Percentiles rank a stretch among this genome's conserved stretches.
Conservation (phyloP, 2,797 vertebrate species). For the Myiothlypis chrysogaster region DNA sequence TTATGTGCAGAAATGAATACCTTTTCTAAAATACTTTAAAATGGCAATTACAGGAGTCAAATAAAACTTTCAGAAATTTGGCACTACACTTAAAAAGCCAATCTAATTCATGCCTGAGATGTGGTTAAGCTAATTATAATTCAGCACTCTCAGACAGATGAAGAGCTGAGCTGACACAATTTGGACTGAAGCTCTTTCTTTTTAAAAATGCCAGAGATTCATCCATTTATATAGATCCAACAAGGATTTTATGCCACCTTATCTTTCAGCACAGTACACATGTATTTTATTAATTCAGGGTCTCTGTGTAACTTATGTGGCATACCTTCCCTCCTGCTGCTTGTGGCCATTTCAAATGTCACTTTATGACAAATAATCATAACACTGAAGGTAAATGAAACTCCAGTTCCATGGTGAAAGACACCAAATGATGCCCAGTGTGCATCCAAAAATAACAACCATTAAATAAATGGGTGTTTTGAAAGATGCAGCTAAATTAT, state of each 20-base stretch:
- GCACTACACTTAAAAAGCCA: neutral
- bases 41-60: neutral
- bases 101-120: neutral
- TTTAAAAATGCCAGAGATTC: neutral
- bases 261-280: neutral
- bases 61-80: neutral
- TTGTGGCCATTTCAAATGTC: neutral
- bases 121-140: neutral
- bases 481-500: neutral
- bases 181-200: neutral
- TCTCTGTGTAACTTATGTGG: neutral
- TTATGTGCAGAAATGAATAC: neutral
- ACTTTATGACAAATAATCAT: neutral
- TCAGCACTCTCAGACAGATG: neutral
- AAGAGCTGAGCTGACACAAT: neutral
- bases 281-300: neutral
- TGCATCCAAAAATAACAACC: neutral
- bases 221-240: neutral
- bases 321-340: neutral
- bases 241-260: neutral
- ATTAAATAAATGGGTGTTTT: neutral
- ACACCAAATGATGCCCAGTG: neutral
- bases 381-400: neutral
- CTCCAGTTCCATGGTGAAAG: neutral
- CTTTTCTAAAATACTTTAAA: neutral